phyloP scores from a whole-genome alignment of 2,113 vertebrate genomes.

The Podiceps cristatus region DNA sequence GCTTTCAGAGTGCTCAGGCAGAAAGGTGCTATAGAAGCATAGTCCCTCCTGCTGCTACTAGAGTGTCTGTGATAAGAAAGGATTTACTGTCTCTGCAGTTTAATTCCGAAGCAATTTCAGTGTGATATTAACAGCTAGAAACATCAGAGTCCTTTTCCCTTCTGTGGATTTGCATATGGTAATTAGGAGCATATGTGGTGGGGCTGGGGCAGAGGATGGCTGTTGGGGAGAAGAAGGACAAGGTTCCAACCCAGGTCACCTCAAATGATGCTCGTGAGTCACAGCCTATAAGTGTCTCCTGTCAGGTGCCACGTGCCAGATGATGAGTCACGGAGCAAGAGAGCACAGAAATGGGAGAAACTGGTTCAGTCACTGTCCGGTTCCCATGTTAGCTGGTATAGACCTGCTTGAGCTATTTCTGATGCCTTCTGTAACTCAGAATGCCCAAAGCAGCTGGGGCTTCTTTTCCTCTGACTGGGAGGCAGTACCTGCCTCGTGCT shows the following conservation, averaged over 20 bases:
- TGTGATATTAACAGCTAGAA: conserved; percentile 11
- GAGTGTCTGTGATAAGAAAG: not conserved
- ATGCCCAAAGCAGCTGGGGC: not conserved
- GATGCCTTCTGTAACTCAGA: not conserved
- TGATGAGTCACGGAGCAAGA: conserved; percentile 40
- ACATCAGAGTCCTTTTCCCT: not conserved
- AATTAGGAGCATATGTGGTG: conserved; percentile 6
- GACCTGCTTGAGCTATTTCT: not conserved
- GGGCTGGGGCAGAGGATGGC: not conserved
- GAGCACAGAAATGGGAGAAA: conserved; percentile 48
- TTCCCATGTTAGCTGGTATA: not conserved
- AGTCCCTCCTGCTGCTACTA: not conserved
- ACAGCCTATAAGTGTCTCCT: not conserved
- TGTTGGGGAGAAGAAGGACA: not conserved
- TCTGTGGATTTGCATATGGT: not conserved
- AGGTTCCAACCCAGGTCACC: not conserved
- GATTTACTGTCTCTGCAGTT: not conserved
- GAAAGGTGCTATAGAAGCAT: not conserved
- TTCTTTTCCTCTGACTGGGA: not conserved
- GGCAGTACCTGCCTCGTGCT: not conserved
- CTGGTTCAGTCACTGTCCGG: not conserved
- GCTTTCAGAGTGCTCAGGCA: not conserved
- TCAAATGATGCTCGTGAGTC: not conserved
- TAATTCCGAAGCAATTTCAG: not conserved
- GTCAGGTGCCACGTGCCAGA: conserved; percentile 5